phyloP scores from a whole-genome alignment of 1,140 invertebrate genomes.

The Trachelipus rathkii region DNA sequence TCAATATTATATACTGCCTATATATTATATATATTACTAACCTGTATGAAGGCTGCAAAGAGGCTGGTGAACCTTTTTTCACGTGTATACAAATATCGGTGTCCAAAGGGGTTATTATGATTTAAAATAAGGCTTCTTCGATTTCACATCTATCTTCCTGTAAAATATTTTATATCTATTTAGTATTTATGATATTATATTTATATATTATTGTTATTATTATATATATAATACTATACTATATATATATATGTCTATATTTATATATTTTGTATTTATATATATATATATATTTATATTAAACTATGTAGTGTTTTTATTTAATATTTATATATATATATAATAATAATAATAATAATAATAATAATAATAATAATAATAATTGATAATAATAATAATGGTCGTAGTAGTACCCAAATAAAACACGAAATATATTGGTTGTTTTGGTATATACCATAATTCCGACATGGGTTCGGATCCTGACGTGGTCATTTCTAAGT shows the following conservation, averaged over 20 bases:
- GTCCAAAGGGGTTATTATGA: neutral
- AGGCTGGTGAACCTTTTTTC: neutral
- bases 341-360: neutral
- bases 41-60: neutral
- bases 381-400: too few species aligned
- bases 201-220: too few species aligned
- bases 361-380: too few species aligned
- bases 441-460: too few species aligned
- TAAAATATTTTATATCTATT: neutral
- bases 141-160: neutral
- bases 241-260: too few species aligned
- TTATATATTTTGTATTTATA: too few species aligned
- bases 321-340: neutral
- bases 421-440: too few species aligned
- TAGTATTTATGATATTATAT: neutral
- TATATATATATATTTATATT: conserved; percentile 6
- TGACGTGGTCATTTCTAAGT: too few species aligned
- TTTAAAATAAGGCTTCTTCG: neutral
- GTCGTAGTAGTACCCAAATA: too few species aligned
- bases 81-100: neutral
- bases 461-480: too few species aligned
- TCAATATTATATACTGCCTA: too few species aligned
- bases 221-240: too few species aligned
- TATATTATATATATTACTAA: neutral
- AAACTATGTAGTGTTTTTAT: neutral